A percentile compares a stretch with the other conserved stretches of the same genome.
phyloP scores from a whole-genome alignment of 2,113 vertebrate genomes.

The Indicator indicator region DNA sequence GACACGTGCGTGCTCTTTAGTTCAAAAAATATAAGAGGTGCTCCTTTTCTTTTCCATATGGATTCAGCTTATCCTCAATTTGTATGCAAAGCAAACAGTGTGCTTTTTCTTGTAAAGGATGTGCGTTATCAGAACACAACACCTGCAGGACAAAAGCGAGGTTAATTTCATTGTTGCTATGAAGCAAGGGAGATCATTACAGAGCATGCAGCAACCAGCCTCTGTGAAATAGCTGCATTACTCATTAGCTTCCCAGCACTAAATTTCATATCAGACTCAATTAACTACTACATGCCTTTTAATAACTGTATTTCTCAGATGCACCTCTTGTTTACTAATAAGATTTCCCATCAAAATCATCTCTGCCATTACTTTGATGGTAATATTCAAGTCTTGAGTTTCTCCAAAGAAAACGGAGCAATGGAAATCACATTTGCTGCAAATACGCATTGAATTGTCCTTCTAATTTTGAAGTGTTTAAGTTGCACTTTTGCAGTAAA shows the following conservation, averaged over 20 bases:
- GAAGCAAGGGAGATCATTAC: conserved; percentile 80
- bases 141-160: conserved; percentile 85
- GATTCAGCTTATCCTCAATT: conserved; percentile 69
- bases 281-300: conserved; percentile 83
- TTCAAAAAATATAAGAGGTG: conserved; percentile 43
- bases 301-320: conserved; percentile 81
- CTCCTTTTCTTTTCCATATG: conserved; percentile 65
- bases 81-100: conserved; percentile 79
- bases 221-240: conserved; percentile 82
- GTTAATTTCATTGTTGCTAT: conserved; percentile 83
- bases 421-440: conserved; percentile 72
- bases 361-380: conserved; percentile 63
- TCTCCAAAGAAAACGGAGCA: conserved; percentile 71
- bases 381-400: conserved; percentile 73
- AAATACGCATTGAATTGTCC: conserved; percentile 65
- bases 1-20: not conserved
- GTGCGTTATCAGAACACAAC: conserved; percentile 82
- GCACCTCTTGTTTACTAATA: conserved; percentile 81
- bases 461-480: conserved; percentile 61
- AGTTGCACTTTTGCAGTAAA: conserved; percentile 63
- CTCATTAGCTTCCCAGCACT: conserved; percentile 82
- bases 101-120: conserved; percentile 78
- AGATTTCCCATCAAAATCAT: conserved; percentile 72
- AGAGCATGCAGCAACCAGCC: conserved; percentile 77
- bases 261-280: conserved; percentile 84